Evolutionary conservation across 2,113 vertebrate genomes (phyloP).

Genomic region (Chaenocephalus aceratus): DNA sequence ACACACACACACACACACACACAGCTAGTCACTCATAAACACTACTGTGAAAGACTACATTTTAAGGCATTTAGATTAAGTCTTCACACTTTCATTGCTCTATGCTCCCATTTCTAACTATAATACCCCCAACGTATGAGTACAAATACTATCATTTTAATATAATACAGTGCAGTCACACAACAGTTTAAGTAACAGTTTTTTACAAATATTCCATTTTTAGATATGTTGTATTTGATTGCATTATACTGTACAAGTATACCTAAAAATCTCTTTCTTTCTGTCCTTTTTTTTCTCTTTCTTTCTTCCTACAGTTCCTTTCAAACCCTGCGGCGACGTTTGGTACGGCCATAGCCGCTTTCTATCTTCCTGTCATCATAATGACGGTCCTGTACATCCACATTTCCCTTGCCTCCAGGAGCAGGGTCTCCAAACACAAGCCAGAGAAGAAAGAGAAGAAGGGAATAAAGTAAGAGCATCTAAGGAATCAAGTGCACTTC

Average conservation of each 20-base stretch:
- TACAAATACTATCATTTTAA: neutral
- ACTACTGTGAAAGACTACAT: too few species aligned
- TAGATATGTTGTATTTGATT: neutral
- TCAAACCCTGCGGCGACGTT: slow-evolving; percentile 96
- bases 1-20: too few species aligned
- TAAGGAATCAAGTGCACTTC: neutral
- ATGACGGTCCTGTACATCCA: slow-evolving; percentile 98
- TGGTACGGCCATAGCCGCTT: slow-evolving; percentile 97
- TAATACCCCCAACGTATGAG: neutral
- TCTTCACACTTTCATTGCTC: too few species aligned
- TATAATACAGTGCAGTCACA: neutral
- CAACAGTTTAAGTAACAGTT: neutral
- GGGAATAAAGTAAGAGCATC: slow-evolving; percentile 81
- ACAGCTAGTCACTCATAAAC: too few species aligned
- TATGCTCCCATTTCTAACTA: neutral
- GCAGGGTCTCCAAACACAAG: slow-evolving; percentile 93
- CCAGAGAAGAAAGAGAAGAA: slow-evolving; percentile 94
- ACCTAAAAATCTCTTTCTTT: neutral
- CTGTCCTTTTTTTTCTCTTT: slow-evolving; percentile 1
- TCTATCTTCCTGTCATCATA: slow-evolving; percentile 97
- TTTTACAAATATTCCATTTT: too few species aligned
- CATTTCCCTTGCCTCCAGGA: slow-evolving; percentile 96
- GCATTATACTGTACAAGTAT: neutral
- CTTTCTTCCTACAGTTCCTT: slow-evolving; percentile 87
- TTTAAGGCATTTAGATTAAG: too few species aligned